Evolutionary conservation across 2,888 invertebrate genomes (phyloP).

Genomic region (Campoplex nolae): DNA sequence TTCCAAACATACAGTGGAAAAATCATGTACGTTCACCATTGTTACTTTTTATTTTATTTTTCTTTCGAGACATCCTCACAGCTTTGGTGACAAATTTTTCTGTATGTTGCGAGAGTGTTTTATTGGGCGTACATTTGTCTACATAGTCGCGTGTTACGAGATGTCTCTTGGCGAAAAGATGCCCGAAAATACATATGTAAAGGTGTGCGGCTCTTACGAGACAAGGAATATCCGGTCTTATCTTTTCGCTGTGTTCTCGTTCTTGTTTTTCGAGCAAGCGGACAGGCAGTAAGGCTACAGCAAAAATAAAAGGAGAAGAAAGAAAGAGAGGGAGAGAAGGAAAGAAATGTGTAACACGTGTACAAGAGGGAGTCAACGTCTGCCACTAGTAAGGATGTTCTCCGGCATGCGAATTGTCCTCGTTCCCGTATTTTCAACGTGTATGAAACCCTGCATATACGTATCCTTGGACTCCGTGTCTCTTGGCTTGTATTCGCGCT

Average conservation of each 20-base stretch:
- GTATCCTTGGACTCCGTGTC: slow-evolving; percentile 7
- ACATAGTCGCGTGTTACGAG: slow-evolving; percentile 10
- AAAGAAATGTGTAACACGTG: slow-evolving; percentile 47
- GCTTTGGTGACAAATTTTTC: slow-evolving; percentile 27
- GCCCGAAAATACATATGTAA: slow-evolving; percentile 31
- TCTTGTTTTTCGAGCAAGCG: slow-evolving; percentile 26
- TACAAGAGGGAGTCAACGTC: slow-evolving; percentile 47
- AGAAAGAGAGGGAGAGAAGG: background rate
- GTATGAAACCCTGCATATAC: slow-evolving; percentile 16
- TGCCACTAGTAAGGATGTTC: slow-evolving; percentile 50
- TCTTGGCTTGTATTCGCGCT: slow-evolving; percentile 19
- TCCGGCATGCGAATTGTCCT: slow-evolving; percentile 59
- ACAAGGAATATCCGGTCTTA: slow-evolving; percentile 46
- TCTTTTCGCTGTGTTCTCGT: slow-evolving; percentile 22
- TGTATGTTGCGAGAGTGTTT: slow-evolving; percentile 16
- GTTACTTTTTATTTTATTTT: background rate
- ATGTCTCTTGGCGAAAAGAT: slow-evolving; percentile 4
- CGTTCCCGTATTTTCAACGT: slow-evolving; percentile 41
- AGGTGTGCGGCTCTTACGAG: slow-evolving; percentile 23
- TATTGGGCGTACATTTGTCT: slow-evolving; percentile 13
- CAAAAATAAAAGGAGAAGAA: background rate
- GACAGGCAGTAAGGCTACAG: slow-evolving; percentile 20
- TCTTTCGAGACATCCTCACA: background rate
- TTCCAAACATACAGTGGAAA: background rate
- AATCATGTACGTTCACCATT: background rate